phyloP scores from a whole-genome alignment of 1,140 invertebrate species.

The Telenomus remus region DNA sequence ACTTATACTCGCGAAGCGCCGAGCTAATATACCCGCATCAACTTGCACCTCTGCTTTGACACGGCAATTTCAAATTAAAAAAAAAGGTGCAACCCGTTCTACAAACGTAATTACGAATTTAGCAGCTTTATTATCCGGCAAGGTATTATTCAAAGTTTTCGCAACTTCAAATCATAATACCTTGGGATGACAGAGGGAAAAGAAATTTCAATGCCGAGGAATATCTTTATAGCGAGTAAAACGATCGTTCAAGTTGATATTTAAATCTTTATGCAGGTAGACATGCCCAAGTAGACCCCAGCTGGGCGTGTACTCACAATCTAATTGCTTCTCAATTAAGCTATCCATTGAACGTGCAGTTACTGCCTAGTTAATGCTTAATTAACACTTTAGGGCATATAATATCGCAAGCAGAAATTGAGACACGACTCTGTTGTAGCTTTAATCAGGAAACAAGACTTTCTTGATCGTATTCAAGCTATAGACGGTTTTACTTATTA shows the following conservation, averaged over 20 bases:
- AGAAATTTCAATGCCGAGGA: slow-evolving; percentile 4
- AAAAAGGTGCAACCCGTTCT: not conserved
- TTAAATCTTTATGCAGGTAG: slow-evolving; percentile 34
- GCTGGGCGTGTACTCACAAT: slow-evolving; percentile 42
- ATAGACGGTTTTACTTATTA: too few relatives aligned
- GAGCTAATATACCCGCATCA: slow-evolving; percentile 31
- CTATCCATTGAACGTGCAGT: slow-evolving; percentile 45
- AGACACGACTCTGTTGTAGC: slow-evolving; percentile 32
- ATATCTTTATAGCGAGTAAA: slow-evolving; percentile 19
- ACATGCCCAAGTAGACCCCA: slow-evolving; percentile 35
- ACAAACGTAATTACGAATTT: too few relatives aligned
- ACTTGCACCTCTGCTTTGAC: slow-evolving; percentile 9
- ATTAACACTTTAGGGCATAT: slow-evolving; percentile 52
- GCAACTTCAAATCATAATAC: too few relatives aligned
- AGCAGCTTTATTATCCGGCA: too few relatives aligned
- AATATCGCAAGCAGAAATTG: slow-evolving; percentile 47
- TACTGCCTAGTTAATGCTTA: slow-evolving; percentile 51
- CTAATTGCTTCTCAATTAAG: slow-evolving; percentile 51
- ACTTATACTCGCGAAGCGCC: slow-evolving; percentile 25
- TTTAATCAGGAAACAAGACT: slow-evolving; percentile 22
- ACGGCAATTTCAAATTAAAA: slow-evolving; percentile 8
- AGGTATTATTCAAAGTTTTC: too few relatives aligned
- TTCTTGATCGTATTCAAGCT: slow-evolving; percentile 13
- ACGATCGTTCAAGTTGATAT: slow-evolving; percentile 37
- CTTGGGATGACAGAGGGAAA: slow-evolving; percentile 7